Evolutionary conservation across 2,113 vertebrate species (phyloP).

Genomic region (Sylvietta virens): DNA sequence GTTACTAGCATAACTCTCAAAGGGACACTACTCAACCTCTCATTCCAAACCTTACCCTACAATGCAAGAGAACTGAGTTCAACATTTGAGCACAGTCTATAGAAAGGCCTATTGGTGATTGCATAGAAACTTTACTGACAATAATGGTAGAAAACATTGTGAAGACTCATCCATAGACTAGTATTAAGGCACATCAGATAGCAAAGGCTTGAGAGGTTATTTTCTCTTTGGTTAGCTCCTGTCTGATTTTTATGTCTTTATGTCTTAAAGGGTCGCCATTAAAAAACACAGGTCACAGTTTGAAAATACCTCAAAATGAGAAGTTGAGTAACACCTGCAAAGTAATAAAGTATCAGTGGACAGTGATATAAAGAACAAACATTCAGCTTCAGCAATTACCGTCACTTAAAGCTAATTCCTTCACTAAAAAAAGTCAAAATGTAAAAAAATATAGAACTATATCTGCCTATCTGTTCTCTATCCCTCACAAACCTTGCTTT

Average conservation of each 20-base stretch:
- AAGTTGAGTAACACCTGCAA: neutral
- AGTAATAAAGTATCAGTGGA: neutral
- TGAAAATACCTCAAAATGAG: neutral
- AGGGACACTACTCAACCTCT: neutral
- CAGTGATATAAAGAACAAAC: neutral
- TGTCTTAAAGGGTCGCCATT: neutral
- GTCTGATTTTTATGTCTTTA: neutral
- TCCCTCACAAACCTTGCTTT: neutral
- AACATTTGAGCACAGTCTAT: neutral
- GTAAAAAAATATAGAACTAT: neutral
- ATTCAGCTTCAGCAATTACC: neutral
- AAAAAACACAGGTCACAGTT: neutral
- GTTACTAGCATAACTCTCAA: neutral
- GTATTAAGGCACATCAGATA: neutral
- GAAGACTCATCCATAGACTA: neutral
- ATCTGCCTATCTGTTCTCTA: neutral
- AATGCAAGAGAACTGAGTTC: neutral
- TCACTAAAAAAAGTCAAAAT: neutral
- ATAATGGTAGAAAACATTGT: neutral
- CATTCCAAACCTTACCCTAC: neutral
- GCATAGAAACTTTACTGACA: neutral
- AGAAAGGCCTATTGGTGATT: neutral
- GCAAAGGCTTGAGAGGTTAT: neutral
- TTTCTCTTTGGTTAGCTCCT: neutral
- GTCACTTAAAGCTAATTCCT: accelerated